These are phyloP conservation scores for Sylvilagus bachmani DNA, from an alignment of 2,113 vertebrate species.

Conservation along the genomic window DNA sequence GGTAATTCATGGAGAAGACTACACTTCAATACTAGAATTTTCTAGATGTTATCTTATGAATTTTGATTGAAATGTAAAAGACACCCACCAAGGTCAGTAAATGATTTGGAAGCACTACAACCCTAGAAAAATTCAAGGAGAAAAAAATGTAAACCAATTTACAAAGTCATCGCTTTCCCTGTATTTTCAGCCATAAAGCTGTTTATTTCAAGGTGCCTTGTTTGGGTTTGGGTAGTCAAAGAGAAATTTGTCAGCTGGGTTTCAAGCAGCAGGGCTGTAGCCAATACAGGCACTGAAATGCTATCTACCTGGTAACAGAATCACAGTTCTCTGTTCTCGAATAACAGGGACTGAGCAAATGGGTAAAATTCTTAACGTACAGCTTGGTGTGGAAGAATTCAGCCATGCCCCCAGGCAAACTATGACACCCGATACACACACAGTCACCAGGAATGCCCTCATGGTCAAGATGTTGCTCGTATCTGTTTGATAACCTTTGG, in stretches of 20 bases:
- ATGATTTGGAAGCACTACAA: slow-evolving; percentile 67
- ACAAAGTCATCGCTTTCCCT: slow-evolving; percentile 39
- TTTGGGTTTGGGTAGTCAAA: slow-evolving; percentile 23
- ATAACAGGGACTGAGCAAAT: slow-evolving; percentile 35
- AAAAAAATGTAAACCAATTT: slow-evolving; percentile 78
- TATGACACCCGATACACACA: neutral
- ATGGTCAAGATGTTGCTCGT: neutral
- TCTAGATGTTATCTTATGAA: slow-evolving; percentile 70
- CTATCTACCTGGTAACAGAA: neutral
- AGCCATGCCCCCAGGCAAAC: neutral
- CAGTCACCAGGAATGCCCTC: neutral
- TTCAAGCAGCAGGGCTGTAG: neutral
- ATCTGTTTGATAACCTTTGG: slow-evolving; percentile 30
- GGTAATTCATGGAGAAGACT: slow-evolving; percentile 63
- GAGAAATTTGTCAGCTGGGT: neutral
- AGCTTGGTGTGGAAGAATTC: neutral
- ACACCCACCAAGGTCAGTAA: slow-evolving; percentile 57
- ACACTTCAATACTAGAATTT: slow-evolving; percentile 73
- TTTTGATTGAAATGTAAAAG: slow-evolving; percentile 65
- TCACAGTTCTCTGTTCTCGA: slow-evolving; percentile 32
- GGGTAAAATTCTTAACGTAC: neutral
- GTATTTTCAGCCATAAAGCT: neutral
- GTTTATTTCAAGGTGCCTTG: slow-evolving; percentile 15
- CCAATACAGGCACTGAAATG: neutral
- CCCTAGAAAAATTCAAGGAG: slow-evolving; percentile 68